These are phyloP conservation scores for Acromyrmex charruanus DNA, from an alignment of 1,140 invertebrate genomes.

Conservation along the genomic window DNA sequence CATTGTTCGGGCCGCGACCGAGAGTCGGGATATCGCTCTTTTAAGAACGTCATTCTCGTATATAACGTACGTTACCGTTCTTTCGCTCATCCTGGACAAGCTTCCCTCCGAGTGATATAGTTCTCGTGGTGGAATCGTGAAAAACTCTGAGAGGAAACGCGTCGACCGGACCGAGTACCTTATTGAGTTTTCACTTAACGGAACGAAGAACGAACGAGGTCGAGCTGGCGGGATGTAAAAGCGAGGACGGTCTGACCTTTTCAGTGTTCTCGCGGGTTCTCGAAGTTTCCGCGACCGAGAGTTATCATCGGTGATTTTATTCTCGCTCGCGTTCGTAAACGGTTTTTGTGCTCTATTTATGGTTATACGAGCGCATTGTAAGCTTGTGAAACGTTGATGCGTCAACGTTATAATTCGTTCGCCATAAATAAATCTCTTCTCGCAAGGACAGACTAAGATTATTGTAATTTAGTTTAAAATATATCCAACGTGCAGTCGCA, in stretches of 20 bases:
- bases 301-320: conserved; percentile 16
- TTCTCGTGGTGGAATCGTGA: conserved; percentile 19
- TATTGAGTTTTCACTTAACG: conserved; percentile 58
- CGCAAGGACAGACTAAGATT: not conserved
- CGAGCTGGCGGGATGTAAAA: conserved; percentile 34
- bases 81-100: not conserved
- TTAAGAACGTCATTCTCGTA: conserved; percentile 37
- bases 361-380: not conserved
- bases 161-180: conserved; percentile 14
- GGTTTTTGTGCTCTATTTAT: not conserved
- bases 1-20: conserved; percentile 24
- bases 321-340: not conserved
- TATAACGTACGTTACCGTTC: conserved; percentile 20
- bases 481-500: not conserved
- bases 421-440: not conserved
- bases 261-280: conserved; percentile 10
- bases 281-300: not conserved
- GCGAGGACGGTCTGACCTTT: conserved; percentile 30
- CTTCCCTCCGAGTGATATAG: conserved; percentile 24
- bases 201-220: not conserved
- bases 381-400: not conserved
- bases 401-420: not conserved
- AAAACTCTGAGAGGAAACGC: conserved; percentile 30
- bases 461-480: not conserved
- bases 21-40: conserved; percentile 23